Conservation (phyloP, 2,797 vertebrate species). For the Perodicticus potto region DNA sequence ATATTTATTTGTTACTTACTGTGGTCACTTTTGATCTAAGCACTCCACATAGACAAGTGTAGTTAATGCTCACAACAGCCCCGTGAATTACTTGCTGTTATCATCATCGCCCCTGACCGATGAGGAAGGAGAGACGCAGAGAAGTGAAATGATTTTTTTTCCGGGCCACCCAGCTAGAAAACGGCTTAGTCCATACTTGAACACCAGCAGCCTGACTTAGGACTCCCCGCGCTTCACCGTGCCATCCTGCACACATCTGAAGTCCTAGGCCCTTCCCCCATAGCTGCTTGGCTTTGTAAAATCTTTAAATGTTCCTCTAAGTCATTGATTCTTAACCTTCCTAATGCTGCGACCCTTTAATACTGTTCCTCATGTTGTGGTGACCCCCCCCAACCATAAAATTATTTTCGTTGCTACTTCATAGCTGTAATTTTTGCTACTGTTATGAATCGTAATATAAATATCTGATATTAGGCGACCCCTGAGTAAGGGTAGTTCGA, state of each 20-base stretch:
- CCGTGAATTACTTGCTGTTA: background rate
- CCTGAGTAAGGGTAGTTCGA: too few species aligned
- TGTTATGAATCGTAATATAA: too few species aligned
- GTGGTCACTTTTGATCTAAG: constrained; percentile 21
- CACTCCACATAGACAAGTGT: background rate
- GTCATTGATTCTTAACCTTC: too few species aligned
- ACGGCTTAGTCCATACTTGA: background rate
- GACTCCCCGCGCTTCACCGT: background rate
- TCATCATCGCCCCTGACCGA: background rate
- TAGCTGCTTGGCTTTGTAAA: background rate
- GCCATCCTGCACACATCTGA: background rate
- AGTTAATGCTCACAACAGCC: background rate
- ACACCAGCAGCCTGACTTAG: background rate
- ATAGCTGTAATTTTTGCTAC: too few species aligned
- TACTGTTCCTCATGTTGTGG: too few species aligned
- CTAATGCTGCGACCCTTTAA: too few species aligned
- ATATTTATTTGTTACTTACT: constrained; percentile 21
- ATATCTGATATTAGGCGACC: too few species aligned
- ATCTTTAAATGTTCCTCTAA: constrained; percentile 29
- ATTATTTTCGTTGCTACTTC: too few species aligned
- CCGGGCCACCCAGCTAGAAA: background rate
- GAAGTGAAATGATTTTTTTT: background rate
- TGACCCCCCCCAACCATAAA: too few species aligned
- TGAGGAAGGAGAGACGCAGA: background rate
- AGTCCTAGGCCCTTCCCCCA: background rate